A percentile compares a stretch with the other conserved stretches of the same genome.
phyloP scores from a whole-genome alignment of 2,113 vertebrate species.

The Myodes glareolus region DNA sequence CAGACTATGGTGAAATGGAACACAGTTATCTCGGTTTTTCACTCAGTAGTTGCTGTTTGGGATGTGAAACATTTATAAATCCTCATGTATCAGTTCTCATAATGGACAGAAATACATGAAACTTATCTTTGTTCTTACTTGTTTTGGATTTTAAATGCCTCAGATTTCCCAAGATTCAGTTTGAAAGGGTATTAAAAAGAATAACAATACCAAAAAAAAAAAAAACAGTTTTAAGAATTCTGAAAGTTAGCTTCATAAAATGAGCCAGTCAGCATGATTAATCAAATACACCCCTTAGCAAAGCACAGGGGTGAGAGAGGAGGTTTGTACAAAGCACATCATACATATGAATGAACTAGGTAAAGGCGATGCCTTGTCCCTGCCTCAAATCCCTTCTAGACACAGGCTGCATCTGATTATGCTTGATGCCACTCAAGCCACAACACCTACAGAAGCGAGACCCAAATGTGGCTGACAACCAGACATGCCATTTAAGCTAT shows the following conservation, averaged over 20 bases:
- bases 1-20: neutral
- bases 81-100: neutral
- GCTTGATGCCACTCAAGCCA: constrained; percentile 41
- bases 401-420: constrained; percentile 43
- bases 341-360: constrained; percentile 23
- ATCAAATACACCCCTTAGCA: constrained; percentile 41
- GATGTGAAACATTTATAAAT: constrained; percentile 15
- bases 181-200: neutral
- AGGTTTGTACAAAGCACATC: neutral
- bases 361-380: neutral
- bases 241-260: constrained; percentile 51
- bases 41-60: constrained; percentile 60
- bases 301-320: neutral
- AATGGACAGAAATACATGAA: neutral
- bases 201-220: neutral
- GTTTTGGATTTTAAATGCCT: neutral
- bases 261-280: constrained; percentile 18
- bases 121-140: neutral
- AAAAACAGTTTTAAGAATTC: constrained; percentile 23
- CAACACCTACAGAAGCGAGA: neutral
- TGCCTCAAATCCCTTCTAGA: constrained; percentile 25
- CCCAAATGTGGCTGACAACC: neutral
- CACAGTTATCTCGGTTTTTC: constrained; percentile 48
- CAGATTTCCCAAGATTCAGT: neutral
- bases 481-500: constrained; percentile 20